phyloP scores from a whole-genome alignment of 2,113 vertebrate species.

The Paratilapia polleni region DNA sequence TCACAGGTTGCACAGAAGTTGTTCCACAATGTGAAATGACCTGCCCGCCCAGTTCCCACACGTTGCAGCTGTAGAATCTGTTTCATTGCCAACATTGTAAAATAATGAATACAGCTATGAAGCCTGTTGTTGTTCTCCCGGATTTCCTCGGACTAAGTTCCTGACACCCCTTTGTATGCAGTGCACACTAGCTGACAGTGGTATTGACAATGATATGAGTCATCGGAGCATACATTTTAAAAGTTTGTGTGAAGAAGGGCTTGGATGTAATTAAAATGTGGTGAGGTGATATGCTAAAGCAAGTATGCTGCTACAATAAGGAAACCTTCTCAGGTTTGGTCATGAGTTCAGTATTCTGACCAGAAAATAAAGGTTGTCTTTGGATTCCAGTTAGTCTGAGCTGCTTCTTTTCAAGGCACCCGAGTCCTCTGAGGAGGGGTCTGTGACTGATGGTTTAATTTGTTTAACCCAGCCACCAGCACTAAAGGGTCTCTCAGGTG shows the following conservation, averaged over 20 bases:
- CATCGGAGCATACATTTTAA: background rate
- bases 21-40: slow-evolving; percentile 78
- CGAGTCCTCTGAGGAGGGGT: background rate
- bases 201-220: background rate
- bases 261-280: background rate
- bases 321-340: slow-evolving; percentile 42
- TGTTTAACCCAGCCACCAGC: background rate
- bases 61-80: slow-evolving; percentile 27
- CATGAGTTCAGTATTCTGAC: background rate
- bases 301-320: background rate
- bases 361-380: slow-evolving; percentile 41
- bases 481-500: background rate
- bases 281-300: slow-evolving; percentile 10
- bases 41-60: background rate
- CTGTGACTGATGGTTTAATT: background rate
- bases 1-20: slow-evolving; percentile 76
- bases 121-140: slow-evolving; percentile 4
- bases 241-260: background rate
- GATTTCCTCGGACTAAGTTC: background rate
- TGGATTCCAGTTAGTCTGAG: slow-evolving; percentile 8
- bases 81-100: slow-evolving; percentile 26
- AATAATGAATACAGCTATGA: slow-evolving; percentile 4
- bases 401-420: background rate
- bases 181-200: background rate
- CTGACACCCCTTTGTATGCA: background rate